Conservation (phyloP, 2,797 vertebrate species). For the Spinibarbus caldwelli region DNA sequence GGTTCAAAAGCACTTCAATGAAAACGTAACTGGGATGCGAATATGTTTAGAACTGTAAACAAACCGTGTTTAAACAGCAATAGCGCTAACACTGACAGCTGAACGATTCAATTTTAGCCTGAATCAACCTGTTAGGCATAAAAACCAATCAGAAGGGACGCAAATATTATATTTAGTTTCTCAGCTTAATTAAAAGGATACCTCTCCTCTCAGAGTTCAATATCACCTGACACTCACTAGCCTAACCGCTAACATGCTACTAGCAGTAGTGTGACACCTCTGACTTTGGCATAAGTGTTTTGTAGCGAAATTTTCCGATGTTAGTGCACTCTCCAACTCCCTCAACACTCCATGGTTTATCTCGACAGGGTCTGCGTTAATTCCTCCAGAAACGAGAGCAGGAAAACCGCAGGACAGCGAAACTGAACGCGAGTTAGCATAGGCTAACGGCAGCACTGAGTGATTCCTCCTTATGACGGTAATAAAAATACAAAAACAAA, state of each 20-base stretch:
- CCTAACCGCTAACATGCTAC: constrained; percentile 47
- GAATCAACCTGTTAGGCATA: not conserved
- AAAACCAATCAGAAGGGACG: not conserved
- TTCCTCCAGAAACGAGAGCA: constrained; percentile 12
- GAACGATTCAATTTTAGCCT: not conserved
- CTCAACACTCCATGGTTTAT: not conserved
- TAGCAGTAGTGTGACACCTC: constrained; percentile 26
- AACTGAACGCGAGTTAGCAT: constrained; percentile 43
- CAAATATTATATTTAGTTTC: not conserved
- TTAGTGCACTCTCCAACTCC: not conserved
- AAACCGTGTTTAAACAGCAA: constrained; percentile 2
- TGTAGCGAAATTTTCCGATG: not conserved
- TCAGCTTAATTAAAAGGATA: not conserved
- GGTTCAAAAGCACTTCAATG: not conserved
- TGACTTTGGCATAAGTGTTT: constrained; percentile 33
- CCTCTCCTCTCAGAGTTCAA: not conserved
- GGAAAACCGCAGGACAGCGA: constrained; percentile 25
- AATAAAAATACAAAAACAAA: constrained; percentile 11
- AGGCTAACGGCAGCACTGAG: constrained; percentile 27
- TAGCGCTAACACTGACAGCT: not conserved
- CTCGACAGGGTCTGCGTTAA: constrained; percentile 2
- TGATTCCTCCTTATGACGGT: constrained; percentile 3
- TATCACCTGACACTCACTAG: constrained; percentile 33
- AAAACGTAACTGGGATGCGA: not conserved
- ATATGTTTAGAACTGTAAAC: constrained; percentile 24